These are phyloP conservation scores for Sinosuthora webbiana DNA, from an alignment of 2,113 vertebrate genomes.

Conservation along the genomic window DNA sequence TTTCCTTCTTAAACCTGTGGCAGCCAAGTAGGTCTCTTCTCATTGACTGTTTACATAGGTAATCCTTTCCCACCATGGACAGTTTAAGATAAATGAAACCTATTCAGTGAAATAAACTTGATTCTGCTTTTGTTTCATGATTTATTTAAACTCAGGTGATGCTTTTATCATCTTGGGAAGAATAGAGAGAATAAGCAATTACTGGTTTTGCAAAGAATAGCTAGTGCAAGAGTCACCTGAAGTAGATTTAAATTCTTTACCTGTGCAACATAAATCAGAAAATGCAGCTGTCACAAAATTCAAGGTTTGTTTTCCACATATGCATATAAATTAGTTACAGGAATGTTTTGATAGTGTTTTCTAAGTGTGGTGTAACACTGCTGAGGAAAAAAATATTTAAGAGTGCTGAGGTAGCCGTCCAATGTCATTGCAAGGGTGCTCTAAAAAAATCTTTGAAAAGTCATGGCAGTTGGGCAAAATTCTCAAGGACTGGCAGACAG, in stretches of 20 bases:
- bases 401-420: neutral
- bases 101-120: neutral
- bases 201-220: neutral
- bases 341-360: neutral
- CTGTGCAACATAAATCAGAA: neutral
- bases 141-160: neutral
- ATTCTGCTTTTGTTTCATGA: neutral
- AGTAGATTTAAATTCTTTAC: neutral
- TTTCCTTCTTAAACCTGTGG: neutral
- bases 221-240: neutral
- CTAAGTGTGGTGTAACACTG: neutral
- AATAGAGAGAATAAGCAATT: neutral
- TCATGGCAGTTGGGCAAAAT: neutral
- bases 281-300: neutral
- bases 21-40: neutral
- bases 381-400: neutral
- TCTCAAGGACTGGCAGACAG: neutral
- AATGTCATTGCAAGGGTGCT: neutral
- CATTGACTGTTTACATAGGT: neutral
- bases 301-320: neutral
- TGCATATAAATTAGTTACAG: neutral
- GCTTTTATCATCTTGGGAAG: neutral
- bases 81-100: neutral
- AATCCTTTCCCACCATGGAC: neutral
- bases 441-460: neutral